Conservation (phyloP, 2,797 vertebrate genomes). For the Chrysocyon brachyurus region DNA sequence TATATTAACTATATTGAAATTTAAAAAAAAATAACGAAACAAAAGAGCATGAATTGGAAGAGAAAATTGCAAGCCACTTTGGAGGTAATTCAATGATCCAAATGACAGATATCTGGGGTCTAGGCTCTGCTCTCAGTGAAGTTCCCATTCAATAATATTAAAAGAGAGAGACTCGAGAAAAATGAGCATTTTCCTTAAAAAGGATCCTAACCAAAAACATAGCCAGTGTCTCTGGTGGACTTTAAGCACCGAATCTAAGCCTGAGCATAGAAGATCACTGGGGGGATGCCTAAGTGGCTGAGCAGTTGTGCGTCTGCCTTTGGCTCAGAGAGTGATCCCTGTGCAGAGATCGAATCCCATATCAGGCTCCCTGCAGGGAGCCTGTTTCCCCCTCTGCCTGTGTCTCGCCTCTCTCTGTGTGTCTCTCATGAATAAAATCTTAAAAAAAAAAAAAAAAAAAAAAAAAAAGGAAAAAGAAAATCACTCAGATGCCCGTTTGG, state of each 20-base stretch:
- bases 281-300: too few relatives aligned
- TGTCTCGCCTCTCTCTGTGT: too few relatives aligned
- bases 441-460: too few relatives aligned
- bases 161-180: neutral
- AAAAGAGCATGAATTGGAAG: neutral
- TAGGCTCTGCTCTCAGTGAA: neutral
- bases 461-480: neutral
- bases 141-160: neutral
- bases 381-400: too few relatives aligned
- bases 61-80: neutral
- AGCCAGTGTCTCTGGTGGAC: neutral
- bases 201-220: neutral
- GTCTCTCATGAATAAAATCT: too few relatives aligned
- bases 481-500: neutral
- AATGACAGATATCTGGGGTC: too few relatives aligned
- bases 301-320: too few relatives aligned
- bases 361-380: too few relatives aligned
- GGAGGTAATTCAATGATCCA: neutral
- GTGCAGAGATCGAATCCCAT: too few relatives aligned
- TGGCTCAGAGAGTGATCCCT: too few relatives aligned
- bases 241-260: neutral
- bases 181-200: neutral
- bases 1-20: too few relatives aligned
- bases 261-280: neutral
- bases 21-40: neutral